These are phyloP conservation scores for Psittacula derbiana DNA, from an alignment of 2,797 vertebrate genomes.

Conservation along the genomic window DNA sequence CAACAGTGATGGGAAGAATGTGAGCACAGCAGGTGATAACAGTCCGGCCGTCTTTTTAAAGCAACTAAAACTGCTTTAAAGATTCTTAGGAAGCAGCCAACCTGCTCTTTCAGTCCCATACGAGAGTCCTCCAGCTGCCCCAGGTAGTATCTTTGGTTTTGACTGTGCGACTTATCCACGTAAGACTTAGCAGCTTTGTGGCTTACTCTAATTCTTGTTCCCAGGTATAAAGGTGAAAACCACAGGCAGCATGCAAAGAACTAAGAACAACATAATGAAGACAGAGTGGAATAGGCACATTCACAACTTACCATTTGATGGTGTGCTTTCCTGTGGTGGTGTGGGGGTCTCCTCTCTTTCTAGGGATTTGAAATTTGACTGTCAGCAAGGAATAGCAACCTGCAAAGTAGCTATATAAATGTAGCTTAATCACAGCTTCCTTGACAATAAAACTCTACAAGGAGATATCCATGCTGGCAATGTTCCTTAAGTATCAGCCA, in stretches of 20 bases:
- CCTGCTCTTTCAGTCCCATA: not conserved
- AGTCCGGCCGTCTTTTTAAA: not conserved
- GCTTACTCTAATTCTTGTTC: not conserved
- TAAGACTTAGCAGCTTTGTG: not conserved
- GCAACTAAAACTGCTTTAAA: not conserved
- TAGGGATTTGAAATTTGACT: not conserved
- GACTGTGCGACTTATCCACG: not conserved
- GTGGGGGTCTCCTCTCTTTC: not conserved
- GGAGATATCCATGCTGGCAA: not conserved
- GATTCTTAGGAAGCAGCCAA: not conserved
- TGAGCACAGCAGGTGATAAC: conserved; percentile 11
- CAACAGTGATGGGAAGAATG: conserved; percentile 21
- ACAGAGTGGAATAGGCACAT: not conserved
- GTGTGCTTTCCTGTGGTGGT: not conserved
- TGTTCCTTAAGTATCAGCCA: not conserved
- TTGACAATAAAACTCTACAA: not conserved
- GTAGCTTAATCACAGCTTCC: not conserved
- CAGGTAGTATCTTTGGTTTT: not conserved
- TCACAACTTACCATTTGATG: not conserved
- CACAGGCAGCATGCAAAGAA: not conserved
- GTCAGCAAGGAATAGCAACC: not conserved
- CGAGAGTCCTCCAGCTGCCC: not conserved
- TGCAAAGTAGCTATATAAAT: not conserved
- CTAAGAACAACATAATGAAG: not conserved
- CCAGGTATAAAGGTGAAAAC: not conserved